Evolutionary conservation across 2,797 vertebrate species (phyloP), one percentile per base, ranked within the genome.

Genomic region (Trachurus trachurus): DNA sequence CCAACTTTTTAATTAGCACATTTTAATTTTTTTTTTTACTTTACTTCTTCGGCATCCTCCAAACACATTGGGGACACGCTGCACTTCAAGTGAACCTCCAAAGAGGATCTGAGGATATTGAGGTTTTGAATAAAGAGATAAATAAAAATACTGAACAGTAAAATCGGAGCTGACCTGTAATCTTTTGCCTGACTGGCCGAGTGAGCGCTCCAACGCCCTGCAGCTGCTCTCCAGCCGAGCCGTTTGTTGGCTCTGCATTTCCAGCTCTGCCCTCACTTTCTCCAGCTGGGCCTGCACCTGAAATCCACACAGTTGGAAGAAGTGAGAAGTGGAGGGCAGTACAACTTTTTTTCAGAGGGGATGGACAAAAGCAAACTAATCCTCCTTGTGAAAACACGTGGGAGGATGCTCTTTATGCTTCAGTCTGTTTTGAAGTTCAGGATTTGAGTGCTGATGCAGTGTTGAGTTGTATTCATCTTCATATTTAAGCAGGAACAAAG

Each of bases 131-230:
- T 68, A 63, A 44, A 3, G 9, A 58, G 12, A 9, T 37, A 42
- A 57, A 59, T 39, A 11, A 49, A 65, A 76, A 39, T 10, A n/a
- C 7, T 54, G 2, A 42, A 47, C 12, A 76, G 59, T 15, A 22
- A 59, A 78, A 50, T 69, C n/a, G 6, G 75, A 76, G 47, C 86
- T 63, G 71, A 98, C 98, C 97, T 98, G 96, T 71, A 99, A 87
- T 80, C 95, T 93, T 73, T 94, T 96, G 90, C 94, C 93, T 37
- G 97, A 97, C 89, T 98, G 98, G 82, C 96, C 96, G 26, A 99
- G 93, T 5, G 97, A 97, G 31, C 96, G 94, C 56, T 99, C 97
- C 78, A 99, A 94, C 0, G 96, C 97, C 89, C 96, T 95, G 90
- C 96, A 97, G 80, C 97, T 96, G 34, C 95, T 98, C 87, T 99